Conservation (phyloP, 2,797 vertebrate species). For the Dicrostonyx torquatus region DNA sequence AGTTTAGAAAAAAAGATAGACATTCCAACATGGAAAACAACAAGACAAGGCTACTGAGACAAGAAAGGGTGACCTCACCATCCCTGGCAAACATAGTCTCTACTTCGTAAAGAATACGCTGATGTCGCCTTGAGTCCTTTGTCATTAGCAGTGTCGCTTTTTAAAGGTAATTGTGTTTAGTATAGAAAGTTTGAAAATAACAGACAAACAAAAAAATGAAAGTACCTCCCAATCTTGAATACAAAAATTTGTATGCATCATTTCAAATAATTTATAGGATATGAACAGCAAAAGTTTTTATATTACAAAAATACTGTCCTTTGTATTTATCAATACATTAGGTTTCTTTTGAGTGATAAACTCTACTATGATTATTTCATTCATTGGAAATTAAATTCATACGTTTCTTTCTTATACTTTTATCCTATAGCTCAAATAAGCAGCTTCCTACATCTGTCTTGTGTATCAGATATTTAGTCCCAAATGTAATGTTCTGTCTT, state of each 20-base stretch:
- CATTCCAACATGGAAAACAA: background rate
- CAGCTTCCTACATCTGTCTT: constrained; percentile 12
- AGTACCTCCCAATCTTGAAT: background rate
- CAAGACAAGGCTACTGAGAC: background rate
- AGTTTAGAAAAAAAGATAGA: constrained; percentile 25
- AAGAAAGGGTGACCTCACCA: background rate
- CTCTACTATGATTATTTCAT: background rate
- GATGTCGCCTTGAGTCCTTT: constrained; percentile 2
- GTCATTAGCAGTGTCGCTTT: background rate
- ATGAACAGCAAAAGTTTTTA: constrained; percentile 18
- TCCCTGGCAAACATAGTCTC: constrained; percentile 31
- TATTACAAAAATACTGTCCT: background rate
- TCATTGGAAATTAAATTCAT: constrained; percentile 4
- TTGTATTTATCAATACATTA: constrained; percentile 18
- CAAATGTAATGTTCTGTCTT: too few species aligned
- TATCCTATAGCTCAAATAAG: background rate
- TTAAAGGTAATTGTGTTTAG: background rate
- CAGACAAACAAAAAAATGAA: background rate
- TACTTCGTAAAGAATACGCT: background rate
- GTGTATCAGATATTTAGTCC: background rate
- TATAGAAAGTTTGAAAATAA: constrained; percentile 25
- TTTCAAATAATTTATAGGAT: constrained; percentile 36
- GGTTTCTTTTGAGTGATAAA: constrained; percentile 9
- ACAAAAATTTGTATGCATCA: background rate
- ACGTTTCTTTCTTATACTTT: constrained; percentile 25